These are phyloP conservation scores for Nasonia oneida DNA, from an alignment of 2,888 invertebrate species.

Conservation along the genomic window DNA sequence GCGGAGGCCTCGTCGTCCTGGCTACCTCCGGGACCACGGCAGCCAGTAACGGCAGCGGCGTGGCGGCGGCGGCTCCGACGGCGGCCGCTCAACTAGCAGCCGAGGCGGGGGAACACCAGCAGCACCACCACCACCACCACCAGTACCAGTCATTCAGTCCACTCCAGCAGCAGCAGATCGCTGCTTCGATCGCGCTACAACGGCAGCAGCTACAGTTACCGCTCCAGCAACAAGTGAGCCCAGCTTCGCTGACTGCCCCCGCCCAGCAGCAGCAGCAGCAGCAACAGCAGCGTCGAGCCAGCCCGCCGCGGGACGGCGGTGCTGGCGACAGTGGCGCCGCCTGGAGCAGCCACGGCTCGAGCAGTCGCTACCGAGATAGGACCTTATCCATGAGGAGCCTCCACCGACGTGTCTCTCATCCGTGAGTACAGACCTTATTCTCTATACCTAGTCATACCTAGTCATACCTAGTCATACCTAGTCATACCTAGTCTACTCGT, in stretches of 20 bases:
- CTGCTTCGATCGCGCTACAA: constrained; percentile 33
- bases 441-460: background rate
- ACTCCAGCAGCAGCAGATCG: constrained; percentile 39
- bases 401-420: constrained; percentile 77
- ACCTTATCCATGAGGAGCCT: constrained; percentile 77
- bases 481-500: background rate
- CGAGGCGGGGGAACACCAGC: constrained; percentile 66
- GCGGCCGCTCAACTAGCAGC: constrained; percentile 59
- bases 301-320: constrained; percentile 70
- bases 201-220: constrained; percentile 58
- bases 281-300: constrained; percentile 45
- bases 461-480: background rate
- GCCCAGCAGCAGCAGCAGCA: constrained; percentile 65
- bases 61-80: constrained; percentile 63
- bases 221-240: constrained; percentile 42
- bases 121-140: constrained; percentile 67
- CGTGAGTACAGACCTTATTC: constrained; percentile 70
- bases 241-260: constrained; percentile 41
- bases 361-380: constrained; percentile 70
- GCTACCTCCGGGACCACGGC: constrained; percentile 60
- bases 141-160: constrained; percentile 31
- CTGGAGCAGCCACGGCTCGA: constrained; percentile 69
- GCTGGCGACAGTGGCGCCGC: constrained; percentile 71
- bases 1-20: constrained; percentile 65
- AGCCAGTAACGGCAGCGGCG: constrained; percentile 61